Conservation (phyloP, 2,113 vertebrate species). For the Dicrurus megarhynchus region DNA sequence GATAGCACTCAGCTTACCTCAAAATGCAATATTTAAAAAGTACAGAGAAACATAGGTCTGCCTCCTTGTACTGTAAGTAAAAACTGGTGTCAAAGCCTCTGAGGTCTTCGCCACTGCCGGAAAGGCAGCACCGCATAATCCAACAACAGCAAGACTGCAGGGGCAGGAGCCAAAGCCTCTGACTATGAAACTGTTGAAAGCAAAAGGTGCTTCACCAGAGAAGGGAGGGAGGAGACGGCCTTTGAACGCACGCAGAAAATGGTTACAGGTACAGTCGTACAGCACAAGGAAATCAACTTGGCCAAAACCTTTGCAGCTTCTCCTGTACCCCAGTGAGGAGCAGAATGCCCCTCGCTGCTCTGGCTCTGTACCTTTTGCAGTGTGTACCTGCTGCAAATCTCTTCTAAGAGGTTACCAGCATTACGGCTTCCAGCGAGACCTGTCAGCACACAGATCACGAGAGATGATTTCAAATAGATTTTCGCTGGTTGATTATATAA, state of each 20-base stretch:
- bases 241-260: not conserved
- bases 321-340: not conserved
- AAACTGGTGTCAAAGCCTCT: constrained; percentile 28
- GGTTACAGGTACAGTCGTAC: not conserved
- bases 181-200: not conserved
- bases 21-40: constrained; percentile 50
- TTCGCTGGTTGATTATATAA: constrained; percentile 31
- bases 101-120: not conserved
- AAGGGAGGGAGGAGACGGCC: not conserved
- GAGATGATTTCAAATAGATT: constrained; percentile 17
- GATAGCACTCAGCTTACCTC: constrained; percentile 43
- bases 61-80: constrained; percentile 35
- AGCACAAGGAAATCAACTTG: not conserved
- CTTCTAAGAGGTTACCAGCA: constrained; percentile 9
- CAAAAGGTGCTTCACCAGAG: not conserved
- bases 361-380: not conserved
- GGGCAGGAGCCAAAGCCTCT: constrained; percentile 2
- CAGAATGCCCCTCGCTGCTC: not conserved
- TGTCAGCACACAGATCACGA: constrained; percentile 6
- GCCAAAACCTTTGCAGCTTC: not conserved
- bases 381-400: not conserved
- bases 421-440: not conserved
- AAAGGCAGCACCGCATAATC: not conserved
- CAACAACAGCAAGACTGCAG: not conserved
- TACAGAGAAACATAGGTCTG: constrained; percentile 39